phyloP scores from a whole-genome alignment of 37 sponge, comb jelly and placozoan genomes.

The Beroe ovata region DNA sequence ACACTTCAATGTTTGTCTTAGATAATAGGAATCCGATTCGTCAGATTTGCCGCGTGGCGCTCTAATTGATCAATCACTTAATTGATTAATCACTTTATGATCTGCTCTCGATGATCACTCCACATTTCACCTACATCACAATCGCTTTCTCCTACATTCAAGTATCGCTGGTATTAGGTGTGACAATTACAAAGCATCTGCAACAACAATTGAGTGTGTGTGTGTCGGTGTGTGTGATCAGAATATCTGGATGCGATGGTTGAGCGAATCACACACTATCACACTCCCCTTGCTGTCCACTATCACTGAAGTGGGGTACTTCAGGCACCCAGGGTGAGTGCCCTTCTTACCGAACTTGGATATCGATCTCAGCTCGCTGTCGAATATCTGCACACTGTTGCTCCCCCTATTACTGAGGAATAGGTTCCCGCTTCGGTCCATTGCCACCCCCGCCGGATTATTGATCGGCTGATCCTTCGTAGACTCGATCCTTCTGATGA shows the following conservation, averaged over 20 bases:
- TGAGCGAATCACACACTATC: constrained; percentile 18
- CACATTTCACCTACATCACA: too few species aligned
- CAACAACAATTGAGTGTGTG: too few species aligned
- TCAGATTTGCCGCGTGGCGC: too few species aligned
- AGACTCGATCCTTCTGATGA: background rate
- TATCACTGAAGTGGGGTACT: constrained; percentile 8
- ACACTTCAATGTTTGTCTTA: too few species aligned
- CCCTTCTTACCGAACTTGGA: constrained; percentile 5
- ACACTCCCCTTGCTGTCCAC: constrained; percentile 6
- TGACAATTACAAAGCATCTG: too few species aligned
- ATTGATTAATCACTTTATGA: too few species aligned
- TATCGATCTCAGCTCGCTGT: background rate
- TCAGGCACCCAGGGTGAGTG: constrained; percentile 1
- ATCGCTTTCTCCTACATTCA: too few species aligned
- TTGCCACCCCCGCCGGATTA: constrained; percentile 2
- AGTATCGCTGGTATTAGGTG: too few species aligned
- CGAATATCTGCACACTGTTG: constrained; percentile 19
- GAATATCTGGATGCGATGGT: constrained; percentile 39
- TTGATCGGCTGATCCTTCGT: background rate
- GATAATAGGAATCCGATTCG: too few species aligned
- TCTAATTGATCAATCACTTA: too few species aligned
- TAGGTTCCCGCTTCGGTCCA: background rate
- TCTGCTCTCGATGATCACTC: too few species aligned
- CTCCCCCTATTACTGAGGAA: background rate
- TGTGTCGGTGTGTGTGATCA: too few species aligned